Evolutionary conservation across 1,140 invertebrate genomes (phyloP).

Genomic region (Trichoplusia ni): DNA sequence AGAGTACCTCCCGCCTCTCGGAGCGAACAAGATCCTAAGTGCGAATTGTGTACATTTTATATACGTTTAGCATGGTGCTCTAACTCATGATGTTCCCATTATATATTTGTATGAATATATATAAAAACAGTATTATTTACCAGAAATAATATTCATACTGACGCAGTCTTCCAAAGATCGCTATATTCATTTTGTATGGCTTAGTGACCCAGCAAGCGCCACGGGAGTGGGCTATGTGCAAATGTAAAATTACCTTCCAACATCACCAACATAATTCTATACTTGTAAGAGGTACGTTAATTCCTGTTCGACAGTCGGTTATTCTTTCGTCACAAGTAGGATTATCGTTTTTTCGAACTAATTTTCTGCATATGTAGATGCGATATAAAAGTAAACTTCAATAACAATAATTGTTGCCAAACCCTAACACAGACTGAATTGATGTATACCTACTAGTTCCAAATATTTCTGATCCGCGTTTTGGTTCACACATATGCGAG

Average conservation of each 20-base stretch:
- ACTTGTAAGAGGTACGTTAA: slow-evolving; percentile 23
- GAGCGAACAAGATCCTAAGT: not conserved
- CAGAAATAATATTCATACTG: slow-evolving; percentile 61
- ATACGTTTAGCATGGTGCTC: slow-evolving; percentile 77
- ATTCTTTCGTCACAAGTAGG: slow-evolving; percentile 40
- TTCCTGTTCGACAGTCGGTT: slow-evolving; percentile 8
- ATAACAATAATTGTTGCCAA: slow-evolving; percentile 75
- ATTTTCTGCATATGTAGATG: slow-evolving; percentile 4
- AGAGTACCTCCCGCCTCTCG: not conserved
- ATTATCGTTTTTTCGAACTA: slow-evolving; percentile 2
- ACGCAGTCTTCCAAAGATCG: slow-evolving; percentile 74
- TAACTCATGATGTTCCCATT: slow-evolving; percentile 69
- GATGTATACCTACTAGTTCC: slow-evolving; percentile 71
- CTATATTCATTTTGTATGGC: slow-evolving; percentile 32
- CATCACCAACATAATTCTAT: slow-evolving; percentile 9
- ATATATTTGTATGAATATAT: slow-evolving; percentile 24
- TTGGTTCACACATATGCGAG: slow-evolving; percentile 36
- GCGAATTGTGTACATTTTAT: slow-evolving; percentile 30
- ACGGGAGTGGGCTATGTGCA: slow-evolving; percentile 18
- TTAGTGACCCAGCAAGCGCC: slow-evolving; percentile 17
- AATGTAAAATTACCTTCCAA: slow-evolving; percentile 2
- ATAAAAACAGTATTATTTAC: slow-evolving; percentile 70
- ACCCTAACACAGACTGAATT: slow-evolving; percentile 76
- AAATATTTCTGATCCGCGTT: slow-evolving; percentile 63
- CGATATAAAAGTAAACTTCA: slow-evolving; percentile 32